phyloP scores from a whole-genome alignment of 2,888 invertebrate species.

The Gymnoscelis rufifasciata region DNA sequence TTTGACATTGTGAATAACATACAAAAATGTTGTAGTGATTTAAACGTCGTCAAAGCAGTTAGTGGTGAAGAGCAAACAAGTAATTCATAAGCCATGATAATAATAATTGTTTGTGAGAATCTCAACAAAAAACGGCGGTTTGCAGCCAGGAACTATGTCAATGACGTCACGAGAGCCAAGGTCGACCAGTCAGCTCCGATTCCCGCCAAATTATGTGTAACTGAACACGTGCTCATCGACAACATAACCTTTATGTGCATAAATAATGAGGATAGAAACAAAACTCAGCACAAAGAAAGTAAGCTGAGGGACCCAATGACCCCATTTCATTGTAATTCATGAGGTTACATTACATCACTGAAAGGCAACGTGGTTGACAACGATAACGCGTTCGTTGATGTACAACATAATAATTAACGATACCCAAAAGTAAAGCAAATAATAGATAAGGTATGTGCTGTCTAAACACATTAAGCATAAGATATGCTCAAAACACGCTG shows the following conservation, averaged over 20 bases:
- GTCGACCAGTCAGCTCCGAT: conserved; percentile 60
- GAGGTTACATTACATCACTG: conserved; percentile 24
- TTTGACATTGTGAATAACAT: too few species aligned
- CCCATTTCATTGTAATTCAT: conserved; percentile 21
- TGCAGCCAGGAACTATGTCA: conserved; percentile 73
- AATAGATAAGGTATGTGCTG: conserved; percentile 12
- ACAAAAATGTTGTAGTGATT: too few species aligned
- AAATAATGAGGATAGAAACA: conserved; percentile 15
- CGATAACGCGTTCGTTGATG: conserved; percentile 10
- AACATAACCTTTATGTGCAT: conserved; percentile 30
- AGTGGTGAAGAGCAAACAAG: conserved; percentile 15
- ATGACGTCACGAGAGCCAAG: conserved; percentile 70
- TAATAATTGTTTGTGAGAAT: conserved; percentile 44
- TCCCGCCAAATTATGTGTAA: conserved; percentile 62
- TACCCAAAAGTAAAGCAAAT: neutral
- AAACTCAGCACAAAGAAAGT: conserved; percentile 2
- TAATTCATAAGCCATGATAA: conserved; percentile 28
- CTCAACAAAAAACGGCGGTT: conserved; percentile 53
- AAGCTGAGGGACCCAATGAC: conserved; percentile 10
- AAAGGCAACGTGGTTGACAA: conserved; percentile 28
- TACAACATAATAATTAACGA: conserved; percentile 7
- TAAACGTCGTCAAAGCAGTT: too few species aligned
- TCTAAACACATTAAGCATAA: conserved; percentile 27
- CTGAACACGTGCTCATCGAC: conserved; percentile 43
- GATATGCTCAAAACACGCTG: conserved; percentile 22